Conservation (phyloP, 2,888 invertebrate species). For the Muschampia plurimacula region DNA sequence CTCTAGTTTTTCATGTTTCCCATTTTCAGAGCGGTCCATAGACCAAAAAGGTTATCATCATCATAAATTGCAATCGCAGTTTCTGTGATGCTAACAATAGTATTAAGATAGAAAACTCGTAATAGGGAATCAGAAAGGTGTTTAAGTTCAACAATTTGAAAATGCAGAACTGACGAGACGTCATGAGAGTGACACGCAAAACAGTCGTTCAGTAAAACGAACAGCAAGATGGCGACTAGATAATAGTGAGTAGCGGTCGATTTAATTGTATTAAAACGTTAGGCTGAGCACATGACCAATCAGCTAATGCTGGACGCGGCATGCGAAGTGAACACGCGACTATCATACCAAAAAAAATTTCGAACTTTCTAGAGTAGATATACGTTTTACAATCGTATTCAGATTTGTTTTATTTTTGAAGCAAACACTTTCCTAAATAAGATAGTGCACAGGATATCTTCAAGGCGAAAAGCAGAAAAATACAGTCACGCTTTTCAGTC, state of each 20-base stretch:
- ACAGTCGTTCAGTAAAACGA: slow-evolving; percentile 77
- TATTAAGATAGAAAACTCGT: no score
- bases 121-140: background rate
- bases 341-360: slow-evolving; percentile 41
- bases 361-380: slow-evolving; percentile 15
- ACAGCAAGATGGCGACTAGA: slow-evolving; percentile 76
- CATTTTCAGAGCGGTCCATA: no score
- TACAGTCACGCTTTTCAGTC: background rate
- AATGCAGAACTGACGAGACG: slow-evolving; percentile 42
- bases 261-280: slow-evolving; percentile 80
- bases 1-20: no score
- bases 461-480: background rate
- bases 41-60: no score
- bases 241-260: slow-evolving; percentile 75
- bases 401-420: background rate
- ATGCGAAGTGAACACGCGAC: slow-evolving; percentile 80
- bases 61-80: no score
- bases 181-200: slow-evolving; percentile 70
- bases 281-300: slow-evolving; percentile 75
- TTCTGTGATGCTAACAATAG: no score
- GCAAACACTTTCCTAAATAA: background rate
- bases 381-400: background rate
- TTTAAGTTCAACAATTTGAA: slow-evolving; percentile 23
- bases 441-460: background rate
- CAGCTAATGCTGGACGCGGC: slow-evolving; percentile 78